These are phyloP conservation scores for Myotis planiceps DNA, from an alignment of 2,797 vertebrate genomes.

Conservation along the genomic window DNA sequence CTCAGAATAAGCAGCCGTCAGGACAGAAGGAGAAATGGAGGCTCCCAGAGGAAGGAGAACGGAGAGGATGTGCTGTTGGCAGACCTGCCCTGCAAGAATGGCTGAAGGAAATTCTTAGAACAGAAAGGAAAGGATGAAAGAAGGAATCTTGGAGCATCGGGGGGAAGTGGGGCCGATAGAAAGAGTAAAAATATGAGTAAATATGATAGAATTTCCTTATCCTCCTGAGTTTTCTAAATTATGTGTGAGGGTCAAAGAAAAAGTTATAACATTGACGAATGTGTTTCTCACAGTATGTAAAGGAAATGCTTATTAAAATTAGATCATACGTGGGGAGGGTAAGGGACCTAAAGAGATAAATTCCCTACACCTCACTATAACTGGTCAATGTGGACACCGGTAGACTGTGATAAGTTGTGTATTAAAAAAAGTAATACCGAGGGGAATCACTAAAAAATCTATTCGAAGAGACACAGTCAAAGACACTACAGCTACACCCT, in stretches of 20 bases:
- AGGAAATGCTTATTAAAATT: background rate
- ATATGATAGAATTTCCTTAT: background rate
- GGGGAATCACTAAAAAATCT: background rate
- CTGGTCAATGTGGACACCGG: background rate
- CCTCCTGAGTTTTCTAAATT: background rate
- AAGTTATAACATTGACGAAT: background rate
- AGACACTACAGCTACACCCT: no score
- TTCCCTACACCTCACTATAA: background rate
- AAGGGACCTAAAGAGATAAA: background rate
- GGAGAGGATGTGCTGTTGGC: background rate
- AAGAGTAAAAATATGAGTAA: background rate
- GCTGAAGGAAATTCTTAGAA: background rate
- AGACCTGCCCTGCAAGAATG: background rate
- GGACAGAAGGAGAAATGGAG: background rate
- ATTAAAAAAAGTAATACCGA: no score
- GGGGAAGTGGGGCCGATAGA: background rate
- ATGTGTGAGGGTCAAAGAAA: background rate
- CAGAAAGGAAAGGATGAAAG: background rate
- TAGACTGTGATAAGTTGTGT: background rate
- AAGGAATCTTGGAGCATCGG: background rate
- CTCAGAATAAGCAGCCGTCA: background rate
- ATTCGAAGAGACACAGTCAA: background rate
- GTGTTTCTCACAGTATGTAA: background rate
- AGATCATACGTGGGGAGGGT: background rate
- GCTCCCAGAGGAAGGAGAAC: background rate